Evolutionary conservation across 2,797 vertebrate species (phyloP).

Genomic region (Rhabdomys pumilio): DNA sequence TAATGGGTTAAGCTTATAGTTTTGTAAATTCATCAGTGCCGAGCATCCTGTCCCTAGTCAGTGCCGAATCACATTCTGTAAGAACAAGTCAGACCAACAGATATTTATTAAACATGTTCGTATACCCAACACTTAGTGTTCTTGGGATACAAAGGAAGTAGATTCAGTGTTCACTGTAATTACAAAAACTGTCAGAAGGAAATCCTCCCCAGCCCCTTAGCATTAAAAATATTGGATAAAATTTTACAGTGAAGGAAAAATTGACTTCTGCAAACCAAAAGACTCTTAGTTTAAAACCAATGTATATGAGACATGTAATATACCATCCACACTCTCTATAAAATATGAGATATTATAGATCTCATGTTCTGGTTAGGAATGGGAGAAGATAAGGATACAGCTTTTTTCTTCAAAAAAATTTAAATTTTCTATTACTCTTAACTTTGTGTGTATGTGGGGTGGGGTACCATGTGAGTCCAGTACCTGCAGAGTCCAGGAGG

Average conservation of each 20-base stretch:
- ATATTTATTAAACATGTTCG: slow-evolving; percentile 75
- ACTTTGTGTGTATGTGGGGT: not conserved
- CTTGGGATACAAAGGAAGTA: slow-evolving; percentile 72
- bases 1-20: slow-evolving; percentile 76
- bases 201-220: slow-evolving; percentile 30
- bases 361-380: slow-evolving; percentile 54
- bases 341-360: slow-evolving; percentile 62
- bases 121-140: slow-evolving; percentile 74
- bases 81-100: slow-evolving; percentile 78
- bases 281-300: slow-evolving; percentile 70
- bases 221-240: slow-evolving; percentile 74
- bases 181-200: slow-evolving; percentile 68
- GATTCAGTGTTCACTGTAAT: slow-evolving; percentile 59
- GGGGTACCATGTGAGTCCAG: not conserved
- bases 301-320: slow-evolving; percentile 44
- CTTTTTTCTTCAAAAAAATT: not conserved
- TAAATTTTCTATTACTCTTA: not conserved
- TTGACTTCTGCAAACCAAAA: slow-evolving; percentile 64
- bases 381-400: not conserved
- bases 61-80: slow-evolving; percentile 76
- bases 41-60: slow-evolving; percentile 73
- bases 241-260: slow-evolving; percentile 72
- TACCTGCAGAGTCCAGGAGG: not conserved
- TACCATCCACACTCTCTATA: slow-evolving; percentile 50
- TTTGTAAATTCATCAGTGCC: slow-evolving; percentile 75